These are phyloP conservation scores for Ophioninae sp. DNA, from an alignment of 2,888 invertebrate species.

Conservation along the genomic window DNA sequence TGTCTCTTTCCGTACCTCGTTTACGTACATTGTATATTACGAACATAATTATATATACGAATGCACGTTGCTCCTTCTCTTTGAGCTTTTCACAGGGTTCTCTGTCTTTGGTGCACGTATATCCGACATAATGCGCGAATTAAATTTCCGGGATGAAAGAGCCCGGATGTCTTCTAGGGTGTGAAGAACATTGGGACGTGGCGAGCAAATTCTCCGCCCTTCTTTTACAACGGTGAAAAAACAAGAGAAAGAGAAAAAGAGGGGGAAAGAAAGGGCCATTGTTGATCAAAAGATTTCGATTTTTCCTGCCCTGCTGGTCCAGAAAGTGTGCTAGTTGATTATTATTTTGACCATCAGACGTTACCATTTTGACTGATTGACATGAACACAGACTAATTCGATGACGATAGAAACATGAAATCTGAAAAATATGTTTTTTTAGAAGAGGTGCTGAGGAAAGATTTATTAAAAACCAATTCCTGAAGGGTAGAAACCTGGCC, in stretches of 20 bases:
- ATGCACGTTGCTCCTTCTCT: constrained; percentile 36
- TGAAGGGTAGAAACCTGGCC: too few species aligned
- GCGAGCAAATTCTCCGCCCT: constrained; percentile 14
- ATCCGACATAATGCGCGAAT: constrained; percentile 60
- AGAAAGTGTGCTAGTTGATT: not conserved
- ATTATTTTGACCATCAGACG: not conserved
- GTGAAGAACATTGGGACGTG: constrained; percentile 22
- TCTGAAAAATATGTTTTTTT: too few species aligned
- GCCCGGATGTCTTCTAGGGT: constrained; percentile 29
- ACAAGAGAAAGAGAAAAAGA: not conserved
- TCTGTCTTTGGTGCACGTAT: constrained; percentile 38
- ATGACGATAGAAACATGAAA: too few species aligned
- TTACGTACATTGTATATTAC: constrained; percentile 23
- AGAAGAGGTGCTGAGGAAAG: too few species aligned
- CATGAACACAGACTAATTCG: too few species aligned
- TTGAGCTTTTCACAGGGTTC: constrained; percentile 39
- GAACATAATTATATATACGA: constrained; percentile 15
- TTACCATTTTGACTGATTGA: too few species aligned
- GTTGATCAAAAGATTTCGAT: not conserved
- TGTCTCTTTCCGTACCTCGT: constrained; percentile 31
- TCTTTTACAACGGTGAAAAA: not conserved
- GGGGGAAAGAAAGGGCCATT: not conserved
- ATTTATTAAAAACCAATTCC: too few species aligned
- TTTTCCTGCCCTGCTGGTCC: not conserved
- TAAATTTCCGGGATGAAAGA: constrained; percentile 60